Conservation (phyloP, 2,888 invertebrate genomes). For the Trachelus iudaicus region DNA sequence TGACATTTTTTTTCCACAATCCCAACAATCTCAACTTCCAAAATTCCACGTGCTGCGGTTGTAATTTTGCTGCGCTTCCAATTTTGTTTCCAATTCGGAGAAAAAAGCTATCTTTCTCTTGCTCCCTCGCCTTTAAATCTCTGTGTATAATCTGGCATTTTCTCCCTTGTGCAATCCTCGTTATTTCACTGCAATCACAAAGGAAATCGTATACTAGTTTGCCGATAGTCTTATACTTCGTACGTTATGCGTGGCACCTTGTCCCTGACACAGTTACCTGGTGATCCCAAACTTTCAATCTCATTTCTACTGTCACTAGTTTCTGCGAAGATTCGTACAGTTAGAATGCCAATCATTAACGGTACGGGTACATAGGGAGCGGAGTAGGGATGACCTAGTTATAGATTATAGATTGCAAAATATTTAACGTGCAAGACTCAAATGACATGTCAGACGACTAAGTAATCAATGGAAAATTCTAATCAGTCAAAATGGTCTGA, state of each 20-base stretch:
- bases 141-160: conserved; percentile 6
- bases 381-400: background rate
- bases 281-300: conserved; percentile 59
- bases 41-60: background rate
- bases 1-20: background rate
- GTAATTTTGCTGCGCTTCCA: background rate
- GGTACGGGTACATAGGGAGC: background rate
- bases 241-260: conserved; percentile 26
- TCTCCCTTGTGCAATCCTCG: conserved; percentile 20
- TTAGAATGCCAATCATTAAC: conserved; percentile 17
- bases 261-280: conserved; percentile 62
- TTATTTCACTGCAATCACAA: conserved; percentile 33
- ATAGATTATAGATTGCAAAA: background rate
- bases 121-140: background rate
- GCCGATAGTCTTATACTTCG: conserved; percentile 28
- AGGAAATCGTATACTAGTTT: conserved; percentile 22
- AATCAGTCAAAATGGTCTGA: background rate
- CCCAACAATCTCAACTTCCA: background rate
- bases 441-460: background rate
- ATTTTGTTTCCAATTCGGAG: background rate
- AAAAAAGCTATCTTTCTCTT: background rate
- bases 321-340: conserved; percentile 15
- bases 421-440: background rate
- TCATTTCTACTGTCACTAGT: conserved; percentile 52
- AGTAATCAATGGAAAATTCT: background rate